phyloP scores from a whole-genome alignment of 2,797 vertebrate species.

The Myotis planiceps region DNA sequence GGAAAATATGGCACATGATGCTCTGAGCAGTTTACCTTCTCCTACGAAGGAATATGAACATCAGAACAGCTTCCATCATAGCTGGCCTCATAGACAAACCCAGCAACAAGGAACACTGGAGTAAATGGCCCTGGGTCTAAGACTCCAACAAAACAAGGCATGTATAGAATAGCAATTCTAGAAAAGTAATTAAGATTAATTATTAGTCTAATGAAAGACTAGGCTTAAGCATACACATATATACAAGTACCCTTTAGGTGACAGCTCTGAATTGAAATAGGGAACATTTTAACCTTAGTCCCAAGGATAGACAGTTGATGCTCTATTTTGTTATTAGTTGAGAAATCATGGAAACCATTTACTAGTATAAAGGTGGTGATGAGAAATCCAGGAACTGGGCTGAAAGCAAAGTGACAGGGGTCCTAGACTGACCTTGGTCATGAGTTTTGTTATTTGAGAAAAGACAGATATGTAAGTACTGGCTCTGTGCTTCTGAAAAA shows the following conservation, averaged over 20 bases:
- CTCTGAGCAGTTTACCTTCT: constrained; percentile 29
- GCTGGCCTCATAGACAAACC: neutral
- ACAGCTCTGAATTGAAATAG: constrained; percentile 34
- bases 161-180: constrained; percentile 12
- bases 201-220: constrained; percentile 25
- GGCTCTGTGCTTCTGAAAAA: neutral
- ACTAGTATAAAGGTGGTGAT: neutral
- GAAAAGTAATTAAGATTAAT: constrained; percentile 39
- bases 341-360: constrained; percentile 37
- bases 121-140: neutral
- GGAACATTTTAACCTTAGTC: constrained; percentile 2
- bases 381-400: constrained; percentile 23
- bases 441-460: constrained; percentile 3
- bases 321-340: neutral
- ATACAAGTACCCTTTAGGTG: neutral
- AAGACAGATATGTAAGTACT: neutral
- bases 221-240: neutral
- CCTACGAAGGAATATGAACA: neutral
- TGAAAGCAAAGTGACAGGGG: neutral
- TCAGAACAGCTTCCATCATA: neutral
- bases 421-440: neutral
- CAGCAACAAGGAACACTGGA: neutral
- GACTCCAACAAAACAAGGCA: neutral
- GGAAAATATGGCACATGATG: neutral
- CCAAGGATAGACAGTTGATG: neutral